Evolutionary conservation across 2,888 invertebrate species (phyloP), one percentile per base, ranked within the genome.

Genomic region (Sminthurides aquaticus): DNA sequence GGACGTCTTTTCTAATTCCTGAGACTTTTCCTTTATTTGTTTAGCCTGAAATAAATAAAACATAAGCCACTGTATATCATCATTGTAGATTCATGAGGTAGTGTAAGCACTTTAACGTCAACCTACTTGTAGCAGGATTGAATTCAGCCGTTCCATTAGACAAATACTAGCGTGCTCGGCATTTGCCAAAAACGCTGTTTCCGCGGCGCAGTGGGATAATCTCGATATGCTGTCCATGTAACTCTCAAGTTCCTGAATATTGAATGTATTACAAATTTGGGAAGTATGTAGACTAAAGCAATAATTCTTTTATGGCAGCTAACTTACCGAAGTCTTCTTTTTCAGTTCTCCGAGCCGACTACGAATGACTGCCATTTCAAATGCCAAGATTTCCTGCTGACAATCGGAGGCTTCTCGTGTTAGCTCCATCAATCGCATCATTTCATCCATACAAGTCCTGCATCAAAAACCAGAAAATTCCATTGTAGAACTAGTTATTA

Each of bases 161-260:
- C 68, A 67, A 11, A 68, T 48, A 55, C 70, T 69, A 15, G 70
- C 67, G 56, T 69, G 71, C 48, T 74, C 74, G 1, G 72, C 74
- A 57, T 59, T 65, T 11, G 68, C 71, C 25, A 71, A 60, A 58
- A 66, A 72, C 3, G 72, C 69, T 8, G 71, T 66, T 62, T 72
- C 71, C 1, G 72, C 69, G 15, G 72, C 56, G 8, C 68, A 67
- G 49, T 66, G 57, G 1, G 66, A 67, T 26, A 74, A 57, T 43
- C 61, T 65, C 56, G 67, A 67, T 20, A 74, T 61, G 52, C 65
- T 71, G 1, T 27, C 25, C 49, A 72, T 20, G 28, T 70, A 72
- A 24, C 65, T 52, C 48, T 74, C 74, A 18, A 72, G n/a, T 27
- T 71, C 71, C 71, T 72, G 28, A 27, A 55, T 27, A 48, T 52